Percentiles rank a stretch among this genome's conserved stretches.
Conservation (phyloP, 2,113 vertebrate species). For the Polypterus senegalus region DNA sequence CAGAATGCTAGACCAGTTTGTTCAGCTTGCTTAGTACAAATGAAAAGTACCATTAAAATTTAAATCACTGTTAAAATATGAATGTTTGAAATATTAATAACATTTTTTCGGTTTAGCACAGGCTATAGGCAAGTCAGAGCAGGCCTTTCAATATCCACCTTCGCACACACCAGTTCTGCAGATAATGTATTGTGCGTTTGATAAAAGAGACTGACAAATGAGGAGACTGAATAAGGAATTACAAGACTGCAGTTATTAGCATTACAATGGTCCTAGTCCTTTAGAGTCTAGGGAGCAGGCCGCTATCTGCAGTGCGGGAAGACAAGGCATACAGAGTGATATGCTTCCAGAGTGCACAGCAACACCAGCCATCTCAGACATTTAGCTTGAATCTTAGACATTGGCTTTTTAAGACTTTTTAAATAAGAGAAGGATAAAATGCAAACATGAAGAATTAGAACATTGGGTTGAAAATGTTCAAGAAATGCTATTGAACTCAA, state of each 20-base stretch:
- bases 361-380: too few species aligned
- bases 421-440: too few species aligned
- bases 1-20: slow-evolving; percentile 4
- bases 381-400: too few species aligned
- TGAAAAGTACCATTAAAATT: slow-evolving; percentile 19
- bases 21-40: neutral
- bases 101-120: slow-evolving; percentile 1
- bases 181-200: slow-evolving; percentile 11
- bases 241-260: slow-evolving; percentile 8
- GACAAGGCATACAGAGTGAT: slow-evolving; percentile 1
- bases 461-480: too few species aligned
- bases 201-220: slow-evolving; percentile 6
- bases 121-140: slow-evolving; percentile 1
- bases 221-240: slow-evolving; percentile 1
- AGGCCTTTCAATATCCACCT: slow-evolving; percentile 1
- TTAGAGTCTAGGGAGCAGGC: neutral
- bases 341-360: neutral
- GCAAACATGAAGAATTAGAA: too few species aligned
- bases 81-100: slow-evolving; percentile 11
- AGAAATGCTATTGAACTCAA: too few species aligned
- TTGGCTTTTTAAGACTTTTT: too few species aligned
- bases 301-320: slow-evolving; percentile 3
- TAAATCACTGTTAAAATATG: slow-evolving; percentile 9
- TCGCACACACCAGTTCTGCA: neutral
- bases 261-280: neutral